These are phyloP conservation scores for Leistus spinibarbis DNA, from an alignment of 2,888 invertebrate species.

Conservation along the genomic window DNA sequence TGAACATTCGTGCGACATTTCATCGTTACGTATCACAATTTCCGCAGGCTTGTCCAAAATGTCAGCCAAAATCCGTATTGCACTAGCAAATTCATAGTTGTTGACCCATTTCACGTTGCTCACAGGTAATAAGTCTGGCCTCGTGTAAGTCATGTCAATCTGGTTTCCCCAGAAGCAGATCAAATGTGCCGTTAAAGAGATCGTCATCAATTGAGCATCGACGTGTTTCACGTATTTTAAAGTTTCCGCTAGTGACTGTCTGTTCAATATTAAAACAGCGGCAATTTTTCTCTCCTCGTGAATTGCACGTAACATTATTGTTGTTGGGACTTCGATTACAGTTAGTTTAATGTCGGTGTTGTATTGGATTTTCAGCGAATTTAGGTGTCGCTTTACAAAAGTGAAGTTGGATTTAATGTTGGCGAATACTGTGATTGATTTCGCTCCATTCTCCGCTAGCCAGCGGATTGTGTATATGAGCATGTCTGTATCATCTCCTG, in stretches of 20 bases:
- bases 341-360: conserved; percentile 50
- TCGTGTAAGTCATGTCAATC: neutral
- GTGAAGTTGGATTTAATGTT: too few relatives aligned
- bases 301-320: neutral
- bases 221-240: too few relatives aligned
- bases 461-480: conserved; percentile 60
- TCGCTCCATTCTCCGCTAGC: too few relatives aligned
- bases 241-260: conserved; percentile 48
- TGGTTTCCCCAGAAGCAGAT: neutral
- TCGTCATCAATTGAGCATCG: conserved; percentile 49
- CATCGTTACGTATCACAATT: too few relatives aligned
- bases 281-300: conserved; percentile 48
- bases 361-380: conserved; percentile 50
- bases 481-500: conserved; percentile 51
- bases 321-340: conserved; percentile 42
- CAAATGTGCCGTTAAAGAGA: neutral
- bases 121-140: too few relatives aligned
- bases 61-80: too few relatives aligned
- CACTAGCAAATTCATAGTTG: too few relatives aligned
- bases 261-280: conserved; percentile 51
- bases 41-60: too few relatives aligned
- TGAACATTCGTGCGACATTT: neutral
- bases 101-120: too few relatives aligned
- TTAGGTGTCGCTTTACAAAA: too few relatives aligned
- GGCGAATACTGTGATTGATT: too few relatives aligned